Evolutionary conservation across 2,888 invertebrate genomes (phyloP).

Genomic region (Plebejus melissa): DNA sequence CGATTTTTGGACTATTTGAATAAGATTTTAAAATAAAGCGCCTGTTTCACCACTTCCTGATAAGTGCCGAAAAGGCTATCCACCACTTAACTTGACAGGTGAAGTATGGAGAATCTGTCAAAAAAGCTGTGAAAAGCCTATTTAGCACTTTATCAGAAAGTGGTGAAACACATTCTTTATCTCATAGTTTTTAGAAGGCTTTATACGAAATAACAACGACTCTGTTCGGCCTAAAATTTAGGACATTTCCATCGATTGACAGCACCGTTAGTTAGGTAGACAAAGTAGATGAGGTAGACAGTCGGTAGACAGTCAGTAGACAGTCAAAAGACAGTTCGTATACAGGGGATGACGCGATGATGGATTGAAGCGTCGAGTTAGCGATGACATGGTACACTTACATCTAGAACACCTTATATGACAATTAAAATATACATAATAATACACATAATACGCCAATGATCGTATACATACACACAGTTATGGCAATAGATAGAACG

Average conservation of each 20-base stretch:
- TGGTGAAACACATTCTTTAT: no score
- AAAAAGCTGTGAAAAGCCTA: no score
- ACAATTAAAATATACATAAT: neutral
- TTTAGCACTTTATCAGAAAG: no score
- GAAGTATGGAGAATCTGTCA: no score
- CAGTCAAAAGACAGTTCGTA: neutral
- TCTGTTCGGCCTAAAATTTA: neutral
- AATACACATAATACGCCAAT: neutral
- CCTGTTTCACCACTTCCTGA: no score
- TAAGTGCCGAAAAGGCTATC: no score
- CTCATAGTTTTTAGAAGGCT: neutral
- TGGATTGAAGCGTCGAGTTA: constrained; percentile 63
- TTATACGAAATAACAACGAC: neutral
- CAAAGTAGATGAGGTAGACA: neutral
- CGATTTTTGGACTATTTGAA: no score
- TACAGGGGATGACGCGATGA: constrained; percentile 31
- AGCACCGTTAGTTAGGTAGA: constrained; percentile 1
- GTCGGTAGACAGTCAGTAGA: neutral
- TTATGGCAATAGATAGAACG: no score
- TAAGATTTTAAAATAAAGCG: neutral
- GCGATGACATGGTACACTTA: constrained; percentile 44
- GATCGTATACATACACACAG: neutral
- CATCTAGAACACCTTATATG: constrained; percentile 34
- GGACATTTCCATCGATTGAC: constrained; percentile 27
- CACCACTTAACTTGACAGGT: no score